Evolutionary conservation across 2,888 invertebrate species (phyloP).

Genomic region (Pristionchus mayeri): DNA sequence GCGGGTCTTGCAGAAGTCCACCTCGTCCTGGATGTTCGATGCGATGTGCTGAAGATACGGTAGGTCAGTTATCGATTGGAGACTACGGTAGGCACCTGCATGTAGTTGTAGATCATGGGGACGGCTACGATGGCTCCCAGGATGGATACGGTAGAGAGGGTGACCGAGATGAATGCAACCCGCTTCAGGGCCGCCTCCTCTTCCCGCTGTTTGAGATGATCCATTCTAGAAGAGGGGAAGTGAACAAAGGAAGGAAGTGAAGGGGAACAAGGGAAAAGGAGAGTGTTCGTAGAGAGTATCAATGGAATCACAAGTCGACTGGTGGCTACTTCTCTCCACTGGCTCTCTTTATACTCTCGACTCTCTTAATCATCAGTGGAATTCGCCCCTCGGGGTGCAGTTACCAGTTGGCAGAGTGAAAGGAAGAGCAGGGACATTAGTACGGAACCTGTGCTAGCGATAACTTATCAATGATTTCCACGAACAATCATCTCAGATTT

Average conservation of each 20-base stretch:
- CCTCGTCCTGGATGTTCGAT: slow-evolving; percentile 35
- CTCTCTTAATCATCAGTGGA: background rate
- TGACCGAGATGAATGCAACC: slow-evolving; percentile 42
- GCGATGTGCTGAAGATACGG: slow-evolving; percentile 10
- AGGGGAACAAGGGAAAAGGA: no score
- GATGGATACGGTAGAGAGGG: slow-evolving; percentile 44
- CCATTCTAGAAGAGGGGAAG: slow-evolving; percentile 7
- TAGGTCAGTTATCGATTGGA: background rate
- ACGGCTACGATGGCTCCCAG: slow-evolving; percentile 40
- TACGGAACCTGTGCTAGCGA: background rate
- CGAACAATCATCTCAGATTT: no score
- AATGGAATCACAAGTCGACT: no score
- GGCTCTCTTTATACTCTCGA: slow-evolving; percentile 5
- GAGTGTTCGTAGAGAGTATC: no score
- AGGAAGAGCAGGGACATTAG: background rate
- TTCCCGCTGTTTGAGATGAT: background rate
- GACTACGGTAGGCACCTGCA: slow-evolving; percentile 11
- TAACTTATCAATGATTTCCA: no score
- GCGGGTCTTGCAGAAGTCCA: slow-evolving; percentile 48
- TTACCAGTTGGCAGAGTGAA: slow-evolving; percentile 1
- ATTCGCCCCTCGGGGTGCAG: background rate
- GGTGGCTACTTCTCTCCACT: no score
- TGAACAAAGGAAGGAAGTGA: no score
- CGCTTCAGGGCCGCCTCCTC: slow-evolving; percentile 36
- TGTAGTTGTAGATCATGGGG: slow-evolving; percentile 50